These are phyloP conservation scores for Perdita meconis DNA, from an alignment of 2,888 invertebrate species.

Conservation along the genomic window DNA sequence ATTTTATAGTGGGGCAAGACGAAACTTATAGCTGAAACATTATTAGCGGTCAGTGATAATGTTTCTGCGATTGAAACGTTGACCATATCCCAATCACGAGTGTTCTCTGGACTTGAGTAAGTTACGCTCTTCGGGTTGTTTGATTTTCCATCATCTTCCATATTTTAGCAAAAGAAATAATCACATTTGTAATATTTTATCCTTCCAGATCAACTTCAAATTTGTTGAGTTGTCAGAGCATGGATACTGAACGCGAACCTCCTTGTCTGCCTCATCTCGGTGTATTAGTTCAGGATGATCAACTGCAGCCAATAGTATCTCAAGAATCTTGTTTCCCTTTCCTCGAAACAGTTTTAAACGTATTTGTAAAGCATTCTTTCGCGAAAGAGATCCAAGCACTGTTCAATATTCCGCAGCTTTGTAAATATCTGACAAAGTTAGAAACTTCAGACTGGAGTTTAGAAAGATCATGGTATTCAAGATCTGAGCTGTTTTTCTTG, in stretches of 20 bases:
- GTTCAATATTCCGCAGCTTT: slow-evolving; percentile 67
- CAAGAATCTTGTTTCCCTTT: slow-evolving; percentile 84
- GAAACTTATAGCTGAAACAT: slow-evolving; percentile 75
- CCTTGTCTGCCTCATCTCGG: slow-evolving; percentile 84
- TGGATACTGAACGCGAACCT: slow-evolving; percentile 83
- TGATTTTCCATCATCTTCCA: too few species aligned
- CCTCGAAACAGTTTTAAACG: slow-evolving; percentile 75
- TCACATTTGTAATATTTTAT: neutral
- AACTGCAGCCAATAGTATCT: slow-evolving; percentile 84
- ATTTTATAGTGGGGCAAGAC: slow-evolving; percentile 76
- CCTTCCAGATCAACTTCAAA: slow-evolving; percentile 84
- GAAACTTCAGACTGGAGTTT: slow-evolving; percentile 76
- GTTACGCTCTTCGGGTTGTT: too few species aligned
- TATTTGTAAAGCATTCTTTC: slow-evolving; percentile 61
- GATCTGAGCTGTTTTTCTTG: slow-evolving; percentile 77
- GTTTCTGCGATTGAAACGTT: slow-evolving; percentile 64
- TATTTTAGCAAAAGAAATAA: too few species aligned
- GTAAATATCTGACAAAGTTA: slow-evolving; percentile 75
- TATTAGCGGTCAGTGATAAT: slow-evolving; percentile 68
- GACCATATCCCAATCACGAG: slow-evolving; percentile 69
- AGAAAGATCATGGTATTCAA: slow-evolving; percentile 80
- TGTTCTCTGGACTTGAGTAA: slow-evolving; percentile 77
- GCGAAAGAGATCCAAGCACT: slow-evolving; percentile 67
- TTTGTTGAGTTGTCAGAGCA: slow-evolving; percentile 83
- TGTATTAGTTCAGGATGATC: slow-evolving; percentile 84